phyloP scores from a whole-genome alignment of 2,888 invertebrate species.

The Synergus laeviventris region DNA sequence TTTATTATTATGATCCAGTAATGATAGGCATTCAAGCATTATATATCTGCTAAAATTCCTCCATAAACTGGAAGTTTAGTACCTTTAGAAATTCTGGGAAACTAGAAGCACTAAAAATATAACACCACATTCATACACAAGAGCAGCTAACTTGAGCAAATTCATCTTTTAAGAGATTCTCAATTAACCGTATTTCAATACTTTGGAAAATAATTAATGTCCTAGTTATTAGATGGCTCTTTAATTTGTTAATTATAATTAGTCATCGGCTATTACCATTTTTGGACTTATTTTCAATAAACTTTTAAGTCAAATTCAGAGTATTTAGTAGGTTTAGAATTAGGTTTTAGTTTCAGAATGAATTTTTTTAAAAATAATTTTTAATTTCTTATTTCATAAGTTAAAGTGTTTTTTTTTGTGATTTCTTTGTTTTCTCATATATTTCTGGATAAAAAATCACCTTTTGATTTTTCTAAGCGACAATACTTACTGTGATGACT shows the following conservation, averaged over 20 bases:
- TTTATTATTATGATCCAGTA: constrained; percentile 9
- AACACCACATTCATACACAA: not conserved
- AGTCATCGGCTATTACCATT: too few relatives aligned
- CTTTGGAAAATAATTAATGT: not conserved
- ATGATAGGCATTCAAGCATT: not conserved
- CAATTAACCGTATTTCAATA: too few relatives aligned
- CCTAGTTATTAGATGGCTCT: not conserved
- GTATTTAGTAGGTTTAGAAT: too few relatives aligned
- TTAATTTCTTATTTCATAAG: too few relatives aligned
- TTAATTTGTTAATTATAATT: not conserved
- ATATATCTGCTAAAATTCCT: constrained; percentile 9
- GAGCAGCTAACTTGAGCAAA: not conserved
- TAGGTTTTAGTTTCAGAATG: too few relatives aligned
- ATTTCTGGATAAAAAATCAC: too few relatives aligned
- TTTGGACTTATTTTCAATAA: too few relatives aligned
- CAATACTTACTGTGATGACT: too few relatives aligned
- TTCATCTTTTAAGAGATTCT: not conserved
- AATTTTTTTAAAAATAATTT: not conserved
- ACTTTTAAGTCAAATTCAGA: too few relatives aligned
- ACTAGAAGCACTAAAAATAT: constrained; percentile 22
- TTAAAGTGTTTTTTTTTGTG: too few relatives aligned
- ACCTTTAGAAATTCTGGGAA: constrained; percentile 15
- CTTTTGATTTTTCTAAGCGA: too few relatives aligned
- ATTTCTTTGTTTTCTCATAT: too few relatives aligned
- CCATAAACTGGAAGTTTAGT: constrained; percentile 8